Percentiles rank a stretch among this genome's conserved stretches.
Conservation (phyloP, 2,797 vertebrate species). For the Buceros bicornis region DNA sequence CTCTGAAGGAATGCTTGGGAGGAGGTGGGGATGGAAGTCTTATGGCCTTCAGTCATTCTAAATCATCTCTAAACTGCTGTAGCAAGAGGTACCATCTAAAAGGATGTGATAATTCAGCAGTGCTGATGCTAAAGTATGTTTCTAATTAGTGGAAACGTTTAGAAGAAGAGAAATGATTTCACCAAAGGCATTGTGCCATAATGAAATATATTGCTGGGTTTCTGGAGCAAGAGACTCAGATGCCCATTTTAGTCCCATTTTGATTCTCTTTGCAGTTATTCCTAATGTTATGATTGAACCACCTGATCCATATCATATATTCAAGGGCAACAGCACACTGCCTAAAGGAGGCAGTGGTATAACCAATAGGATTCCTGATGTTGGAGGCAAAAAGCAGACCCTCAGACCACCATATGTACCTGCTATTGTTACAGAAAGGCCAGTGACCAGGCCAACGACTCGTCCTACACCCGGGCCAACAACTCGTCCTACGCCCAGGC, state of each 20-base stretch:
- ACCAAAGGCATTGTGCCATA: not conserved
- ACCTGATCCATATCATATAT: constrained; percentile 72
- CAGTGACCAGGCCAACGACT: constrained; percentile 39
- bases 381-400: constrained; percentile 80
- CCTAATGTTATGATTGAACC: constrained; percentile 87
- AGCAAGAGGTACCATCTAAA: not conserved
- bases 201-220: not conserved
- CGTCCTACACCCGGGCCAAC: not conserved
- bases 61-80: not conserved
- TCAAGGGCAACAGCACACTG: constrained; percentile 44
- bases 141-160: not conserved
- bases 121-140: not conserved
- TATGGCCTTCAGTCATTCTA: not conserved
- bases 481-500: constrained; percentile 20
- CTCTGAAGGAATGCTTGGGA: not conserved
- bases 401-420: constrained; percentile 72
- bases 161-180: not conserved
- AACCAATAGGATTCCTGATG: constrained; percentile 84
- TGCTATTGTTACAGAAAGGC: constrained; percentile 62
- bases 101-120: not conserved
- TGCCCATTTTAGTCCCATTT: not conserved
- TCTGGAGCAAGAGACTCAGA: not conserved
- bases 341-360: constrained; percentile 79
- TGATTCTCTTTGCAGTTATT: constrained; percentile 80
- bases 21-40: not conserved